These are phyloP conservation scores for Numenius phaeopus DNA, from an alignment of 2,797 vertebrate species.

Conservation along the genomic window DNA sequence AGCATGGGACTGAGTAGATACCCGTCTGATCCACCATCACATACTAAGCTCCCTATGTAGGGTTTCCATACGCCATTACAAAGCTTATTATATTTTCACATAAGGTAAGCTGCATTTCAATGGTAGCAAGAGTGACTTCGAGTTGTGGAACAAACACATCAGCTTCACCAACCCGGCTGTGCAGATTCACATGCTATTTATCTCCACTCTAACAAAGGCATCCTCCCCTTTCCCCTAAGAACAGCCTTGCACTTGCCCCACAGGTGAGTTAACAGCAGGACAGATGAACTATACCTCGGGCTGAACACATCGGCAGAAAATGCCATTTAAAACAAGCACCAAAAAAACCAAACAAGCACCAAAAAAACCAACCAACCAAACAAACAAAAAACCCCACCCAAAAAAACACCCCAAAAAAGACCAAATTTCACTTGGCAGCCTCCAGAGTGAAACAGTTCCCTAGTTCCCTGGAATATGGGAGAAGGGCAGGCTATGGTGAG, in stretches of 20 bases:
- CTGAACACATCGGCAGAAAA: not conserved
- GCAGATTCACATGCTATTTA: not conserved
- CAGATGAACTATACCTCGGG: not conserved
- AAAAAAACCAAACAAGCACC: too few species aligned
- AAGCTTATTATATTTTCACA: rapidly evolving
- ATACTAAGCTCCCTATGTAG: not conserved
- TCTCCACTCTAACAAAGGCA: not conserved
- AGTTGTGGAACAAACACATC: not conserved
- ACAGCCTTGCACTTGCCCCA: not conserved
- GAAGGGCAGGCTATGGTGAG: not conserved
- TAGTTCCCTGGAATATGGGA: not conserved
- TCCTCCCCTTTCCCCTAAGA: not conserved
- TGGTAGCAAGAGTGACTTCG: not conserved
- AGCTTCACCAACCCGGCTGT: not conserved
- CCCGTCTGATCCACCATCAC: not conserved
- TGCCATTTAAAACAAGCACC: too few species aligned
- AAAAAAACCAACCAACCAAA: too few species aligned
- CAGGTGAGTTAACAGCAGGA: not conserved
- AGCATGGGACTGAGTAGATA: rapidly evolving
- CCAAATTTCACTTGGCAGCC: not conserved
- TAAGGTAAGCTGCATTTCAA: not conserved
- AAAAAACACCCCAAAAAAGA: not conserved
- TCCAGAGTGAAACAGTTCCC: not conserved
- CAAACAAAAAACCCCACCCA: too few species aligned
- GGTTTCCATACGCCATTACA: not conserved